phyloP scores from a whole-genome alignment of 2,797 vertebrate species.

The Onychomys leucogaster region DNA sequence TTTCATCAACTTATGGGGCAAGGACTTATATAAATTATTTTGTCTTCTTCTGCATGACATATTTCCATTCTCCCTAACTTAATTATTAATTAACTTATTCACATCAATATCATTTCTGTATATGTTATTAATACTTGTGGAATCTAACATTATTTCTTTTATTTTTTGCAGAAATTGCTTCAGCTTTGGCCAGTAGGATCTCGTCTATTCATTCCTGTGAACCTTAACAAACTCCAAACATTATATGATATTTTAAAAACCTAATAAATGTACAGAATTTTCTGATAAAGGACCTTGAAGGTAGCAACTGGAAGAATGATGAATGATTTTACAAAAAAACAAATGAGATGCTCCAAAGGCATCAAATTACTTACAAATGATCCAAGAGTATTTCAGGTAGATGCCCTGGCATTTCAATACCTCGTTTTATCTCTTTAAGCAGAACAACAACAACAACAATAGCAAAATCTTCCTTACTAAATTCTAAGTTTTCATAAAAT shows the following conservation, averaged over 20 bases:
- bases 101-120: neutral
- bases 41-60: neutral
- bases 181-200: neutral
- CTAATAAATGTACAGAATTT: neutral
- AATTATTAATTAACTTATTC: slow-evolving; percentile 32
- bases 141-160: neutral
- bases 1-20: neutral
- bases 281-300: neutral
- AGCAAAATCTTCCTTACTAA: neutral
- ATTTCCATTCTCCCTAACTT: neutral
- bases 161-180: neutral
- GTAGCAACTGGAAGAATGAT: neutral
- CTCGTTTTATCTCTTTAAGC: neutral
- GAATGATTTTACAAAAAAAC: neutral
- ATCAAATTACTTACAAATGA: neutral
- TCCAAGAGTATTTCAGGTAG: neutral
- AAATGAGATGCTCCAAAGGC: neutral
- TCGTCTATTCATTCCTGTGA: neutral
- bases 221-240: neutral
- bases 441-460: neutral
- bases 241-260: neutral
- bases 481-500: neutral
- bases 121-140: slow-evolving; percentile 25
- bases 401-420: neutral
- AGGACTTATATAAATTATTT: neutral